phyloP scores from a whole-genome alignment of 2,888 invertebrate species.

The Penaeus monodon region DNA sequence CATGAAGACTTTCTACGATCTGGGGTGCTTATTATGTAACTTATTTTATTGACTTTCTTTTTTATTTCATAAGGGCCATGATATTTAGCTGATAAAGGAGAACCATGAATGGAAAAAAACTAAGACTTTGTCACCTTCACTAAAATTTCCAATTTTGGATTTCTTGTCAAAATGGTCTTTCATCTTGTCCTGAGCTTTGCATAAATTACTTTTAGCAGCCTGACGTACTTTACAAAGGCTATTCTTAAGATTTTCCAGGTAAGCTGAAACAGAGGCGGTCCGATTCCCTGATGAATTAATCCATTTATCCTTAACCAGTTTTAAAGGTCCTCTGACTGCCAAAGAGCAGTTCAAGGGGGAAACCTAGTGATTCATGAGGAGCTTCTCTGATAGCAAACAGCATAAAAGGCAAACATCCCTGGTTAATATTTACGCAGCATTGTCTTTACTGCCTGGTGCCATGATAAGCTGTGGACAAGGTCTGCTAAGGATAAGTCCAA shows the following conservation, averaged over 20 bases:
- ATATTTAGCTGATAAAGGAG: conserved; percentile 13
- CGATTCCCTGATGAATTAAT: not conserved
- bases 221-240: no score
- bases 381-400: conserved; percentile 12
- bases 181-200: not conserved
- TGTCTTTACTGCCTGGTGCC: not conserved
- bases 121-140: conserved; percentile 16
- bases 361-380: conserved; percentile 18
- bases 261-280: not conserved
- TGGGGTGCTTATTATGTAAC: not conserved
- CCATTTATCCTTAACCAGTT: not conserved
- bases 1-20: conserved; percentile 9
- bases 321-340: conserved; percentile 12
- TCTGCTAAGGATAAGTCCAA: no score
- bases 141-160: conserved; percentile 1
- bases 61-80: conserved; percentile 8
- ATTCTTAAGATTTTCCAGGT: not conserved
- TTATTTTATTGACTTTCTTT: not conserved
- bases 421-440: not conserved
- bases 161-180: conserved; percentile 17
- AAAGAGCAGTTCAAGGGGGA: not conserved
- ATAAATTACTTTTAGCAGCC: not conserved
- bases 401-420: not conserved
- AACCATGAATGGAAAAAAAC: not conserved
- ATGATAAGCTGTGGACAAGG: not conserved